These are phyloP conservation scores for Rhinophrynus dorsalis DNA, from an alignment of 2,797 vertebrate species.

Conservation along the genomic window DNA sequence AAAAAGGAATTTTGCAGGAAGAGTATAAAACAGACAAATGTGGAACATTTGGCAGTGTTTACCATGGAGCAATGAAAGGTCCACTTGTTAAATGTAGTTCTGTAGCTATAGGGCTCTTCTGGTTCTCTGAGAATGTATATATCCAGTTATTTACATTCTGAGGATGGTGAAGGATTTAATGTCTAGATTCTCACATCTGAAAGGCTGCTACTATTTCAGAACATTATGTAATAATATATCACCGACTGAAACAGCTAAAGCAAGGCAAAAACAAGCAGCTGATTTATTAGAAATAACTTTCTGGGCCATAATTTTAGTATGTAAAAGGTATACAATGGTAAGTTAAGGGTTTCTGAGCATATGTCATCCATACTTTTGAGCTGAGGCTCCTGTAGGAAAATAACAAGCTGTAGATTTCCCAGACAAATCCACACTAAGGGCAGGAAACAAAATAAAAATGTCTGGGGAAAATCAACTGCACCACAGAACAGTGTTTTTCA, in stretches of 20 bases:
- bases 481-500: too few relatives aligned
- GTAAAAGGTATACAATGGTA: neutral
- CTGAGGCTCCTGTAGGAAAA: too few relatives aligned
- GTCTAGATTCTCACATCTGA: conserved; percentile 34
- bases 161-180: conserved; percentile 25
- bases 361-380: too few relatives aligned
- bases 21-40: conserved; percentile 51
- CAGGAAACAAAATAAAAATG: too few relatives aligned
- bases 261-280: neutral
- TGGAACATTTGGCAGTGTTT: conserved; percentile 51
- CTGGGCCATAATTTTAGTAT: neutral
- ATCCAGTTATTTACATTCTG: conserved; percentile 46
- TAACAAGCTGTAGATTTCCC: too few relatives aligned
- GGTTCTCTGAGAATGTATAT: conserved; percentile 54
- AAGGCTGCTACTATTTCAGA: neutral
- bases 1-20: conserved; percentile 64
- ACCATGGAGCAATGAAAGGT: conserved; percentile 57
- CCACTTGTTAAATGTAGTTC: conserved; percentile 54
- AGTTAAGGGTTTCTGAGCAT: too few relatives aligned
- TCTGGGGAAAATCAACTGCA: too few relatives aligned
- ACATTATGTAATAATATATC: conserved; percentile 26
- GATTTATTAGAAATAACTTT: neutral
- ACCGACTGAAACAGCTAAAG: neutral
- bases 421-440: too few relatives aligned
- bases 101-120: conserved; percentile 49